These are phyloP conservation scores for Busseola fusca DNA, from an alignment of 2,888 invertebrate genomes.

Conservation along the genomic window DNA sequence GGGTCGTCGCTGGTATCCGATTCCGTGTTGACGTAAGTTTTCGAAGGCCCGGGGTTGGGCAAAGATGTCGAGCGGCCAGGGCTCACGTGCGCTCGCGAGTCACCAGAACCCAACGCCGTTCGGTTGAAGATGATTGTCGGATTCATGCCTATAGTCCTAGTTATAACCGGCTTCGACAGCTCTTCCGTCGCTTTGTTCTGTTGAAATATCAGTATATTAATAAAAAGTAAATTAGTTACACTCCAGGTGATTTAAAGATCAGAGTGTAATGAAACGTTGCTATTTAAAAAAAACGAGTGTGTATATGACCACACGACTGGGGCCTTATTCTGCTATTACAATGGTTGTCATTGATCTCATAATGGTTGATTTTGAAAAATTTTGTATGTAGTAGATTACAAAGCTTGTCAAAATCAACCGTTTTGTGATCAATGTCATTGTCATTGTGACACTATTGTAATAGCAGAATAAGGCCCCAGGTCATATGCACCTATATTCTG, in stretches of 20 bases:
- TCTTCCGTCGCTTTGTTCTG: slow-evolving; percentile 59
- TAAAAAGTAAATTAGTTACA: background rate
- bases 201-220: slow-evolving; percentile 13
- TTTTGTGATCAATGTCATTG: too few species aligned
- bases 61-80: background rate
- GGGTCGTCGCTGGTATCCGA: slow-evolving; percentile 28
- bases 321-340: too few species aligned
- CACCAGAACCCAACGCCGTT: background rate
- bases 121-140: slow-evolving; percentile 26
- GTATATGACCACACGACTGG: too few species aligned
- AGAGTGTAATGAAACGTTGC: background rate
- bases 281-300: too few species aligned
- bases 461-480: too few species aligned
- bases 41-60: slow-evolving; percentile 6
- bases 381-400: too few species aligned
- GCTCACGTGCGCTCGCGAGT: background rate
- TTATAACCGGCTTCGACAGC: slow-evolving; percentile 54
- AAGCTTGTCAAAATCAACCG: too few species aligned
- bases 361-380: too few species aligned
- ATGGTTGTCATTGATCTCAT: too few species aligned
- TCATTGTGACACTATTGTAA: too few species aligned
- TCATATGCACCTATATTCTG: background rate
- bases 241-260: background rate
- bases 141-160: slow-evolving; percentile 64
- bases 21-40: slow-evolving; percentile 3